Conservation (phyloP, 1,140 invertebrate genomes). For the Orussus abietinus region DNA sequence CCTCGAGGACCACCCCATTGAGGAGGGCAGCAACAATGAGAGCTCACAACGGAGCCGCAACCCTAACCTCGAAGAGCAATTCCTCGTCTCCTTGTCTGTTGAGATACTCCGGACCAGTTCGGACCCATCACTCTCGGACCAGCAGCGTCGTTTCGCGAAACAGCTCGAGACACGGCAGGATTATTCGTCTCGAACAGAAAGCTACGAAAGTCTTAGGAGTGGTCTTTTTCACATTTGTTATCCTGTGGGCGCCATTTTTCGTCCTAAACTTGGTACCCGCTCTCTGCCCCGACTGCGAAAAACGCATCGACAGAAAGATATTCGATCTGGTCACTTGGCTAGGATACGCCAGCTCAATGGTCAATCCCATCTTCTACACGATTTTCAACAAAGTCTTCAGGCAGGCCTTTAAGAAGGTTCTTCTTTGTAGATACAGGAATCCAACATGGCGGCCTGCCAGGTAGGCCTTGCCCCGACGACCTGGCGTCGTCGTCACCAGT, state of each 20-base stretch:
- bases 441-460: constrained; percentile 35
- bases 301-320: constrained; percentile 68
- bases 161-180: constrained; percentile 74
- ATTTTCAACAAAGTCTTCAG: constrained; percentile 93
- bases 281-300: constrained; percentile 73
- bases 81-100: constrained; percentile 51
- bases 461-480: constrained; percentile 32
- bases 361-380: constrained; percentile 92
- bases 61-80: constrained; percentile 28
- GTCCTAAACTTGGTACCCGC: constrained; percentile 79
- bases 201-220: constrained; percentile 92
- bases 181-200: constrained; percentile 82
- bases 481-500: constrained; percentile 27
- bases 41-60: constrained; percentile 52
- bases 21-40: constrained; percentile 57
- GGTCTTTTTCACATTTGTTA: constrained; percentile 90
- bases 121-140: constrained; percentile 67
- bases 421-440: constrained; percentile 61
- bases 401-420: constrained; percentile 83
- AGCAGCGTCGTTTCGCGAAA: constrained; percentile 77
- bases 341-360: constrained; percentile 88
- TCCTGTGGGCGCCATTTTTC: constrained; percentile 92
- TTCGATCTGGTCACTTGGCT: constrained; percentile 87
- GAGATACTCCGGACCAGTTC: constrained; percentile 46
- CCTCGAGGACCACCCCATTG: constrained; percentile 46